Evolutionary conservation across 1,140 invertebrate genomes (phyloP).

Genomic region (Drosophila takahashii): DNA sequence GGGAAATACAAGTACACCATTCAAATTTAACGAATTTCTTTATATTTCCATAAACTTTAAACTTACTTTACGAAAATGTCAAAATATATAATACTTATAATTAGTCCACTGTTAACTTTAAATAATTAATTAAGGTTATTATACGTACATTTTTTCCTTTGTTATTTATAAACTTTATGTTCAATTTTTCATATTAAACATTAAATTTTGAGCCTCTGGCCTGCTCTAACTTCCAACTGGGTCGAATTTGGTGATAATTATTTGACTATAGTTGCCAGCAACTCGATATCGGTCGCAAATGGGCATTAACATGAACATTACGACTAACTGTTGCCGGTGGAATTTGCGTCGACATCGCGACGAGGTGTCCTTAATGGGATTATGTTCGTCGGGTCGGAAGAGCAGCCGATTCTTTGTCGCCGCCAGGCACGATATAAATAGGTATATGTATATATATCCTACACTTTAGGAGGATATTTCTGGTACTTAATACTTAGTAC

Average conservation of each 20-base stretch:
- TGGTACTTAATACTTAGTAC: neutral
- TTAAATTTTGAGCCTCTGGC: neutral
- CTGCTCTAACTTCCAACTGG: too few relatives aligned
- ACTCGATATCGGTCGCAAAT: slow-evolving; percentile 22
- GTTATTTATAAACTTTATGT: too few relatives aligned
- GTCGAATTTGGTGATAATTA: slow-evolving; percentile 17
- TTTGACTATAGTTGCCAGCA: slow-evolving; percentile 13
- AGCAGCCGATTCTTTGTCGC: slow-evolving; percentile 53
- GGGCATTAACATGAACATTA: slow-evolving; percentile 31
- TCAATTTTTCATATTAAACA: too few relatives aligned
- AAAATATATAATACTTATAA: too few relatives aligned
- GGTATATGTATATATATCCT: slow-evolving; percentile 18
- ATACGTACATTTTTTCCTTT: too few relatives aligned
- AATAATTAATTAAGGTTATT: too few relatives aligned
- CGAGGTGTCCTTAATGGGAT: slow-evolving; percentile 54
- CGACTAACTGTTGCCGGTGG: slow-evolving; percentile 7
- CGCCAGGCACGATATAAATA: slow-evolving; percentile 41
- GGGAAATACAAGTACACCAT: too few relatives aligned
- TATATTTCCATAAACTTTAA: too few relatives aligned
- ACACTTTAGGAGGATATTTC: neutral
- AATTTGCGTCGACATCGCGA: slow-evolving; percentile 38
- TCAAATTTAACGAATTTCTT: too few relatives aligned
- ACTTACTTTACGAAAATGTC: too few relatives aligned
- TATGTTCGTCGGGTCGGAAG: neutral
- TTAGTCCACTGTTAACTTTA: too few relatives aligned